Evolutionary conservation across 1,140 invertebrate species (phyloP).

Genomic region (Zaprionus kolodkinae): DNA sequence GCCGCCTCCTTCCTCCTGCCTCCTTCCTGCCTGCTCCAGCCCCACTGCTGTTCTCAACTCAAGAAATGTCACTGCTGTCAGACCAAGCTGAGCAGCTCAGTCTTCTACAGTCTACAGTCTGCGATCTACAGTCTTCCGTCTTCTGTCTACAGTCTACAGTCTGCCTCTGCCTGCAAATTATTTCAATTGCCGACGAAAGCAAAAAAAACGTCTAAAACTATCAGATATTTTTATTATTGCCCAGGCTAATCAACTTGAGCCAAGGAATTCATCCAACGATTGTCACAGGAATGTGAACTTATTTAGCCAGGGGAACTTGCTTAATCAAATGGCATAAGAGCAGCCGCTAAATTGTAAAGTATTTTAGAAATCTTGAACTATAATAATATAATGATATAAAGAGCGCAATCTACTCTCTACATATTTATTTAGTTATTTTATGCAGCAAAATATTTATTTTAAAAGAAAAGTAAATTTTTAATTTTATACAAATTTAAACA

Average conservation of each 20-base stretch:
- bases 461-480: background rate
- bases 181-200: slow-evolving; percentile 44
- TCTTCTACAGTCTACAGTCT: slow-evolving; percentile 5
- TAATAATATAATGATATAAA: background rate
- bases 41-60: no score
- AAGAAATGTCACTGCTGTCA: slow-evolving; percentile 62
- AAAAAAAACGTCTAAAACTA: slow-evolving; percentile 19
- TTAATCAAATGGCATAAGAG: background rate
- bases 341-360: background rate
- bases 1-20: background rate
- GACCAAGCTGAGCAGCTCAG: slow-evolving; percentile 4
- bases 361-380: background rate
- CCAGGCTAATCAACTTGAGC: slow-evolving; percentile 40
- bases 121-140: slow-evolving; percentile 30
- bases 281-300: slow-evolving; percentile 37
- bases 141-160: background rate
- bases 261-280: slow-evolving; percentile 36
- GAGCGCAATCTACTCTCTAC: background rate
- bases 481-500: no score
- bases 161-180: slow-evolving; percentile 42
- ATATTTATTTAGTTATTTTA: background rate
- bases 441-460: background rate
- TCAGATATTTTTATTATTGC: slow-evolving; percentile 47
- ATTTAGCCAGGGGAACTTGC: slow-evolving; percentile 4
- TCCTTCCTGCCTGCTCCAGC: background rate